Evolutionary conservation across 2,113 vertebrate species (phyloP).

Genomic region (Phrynocephalus versicolor): DNA sequence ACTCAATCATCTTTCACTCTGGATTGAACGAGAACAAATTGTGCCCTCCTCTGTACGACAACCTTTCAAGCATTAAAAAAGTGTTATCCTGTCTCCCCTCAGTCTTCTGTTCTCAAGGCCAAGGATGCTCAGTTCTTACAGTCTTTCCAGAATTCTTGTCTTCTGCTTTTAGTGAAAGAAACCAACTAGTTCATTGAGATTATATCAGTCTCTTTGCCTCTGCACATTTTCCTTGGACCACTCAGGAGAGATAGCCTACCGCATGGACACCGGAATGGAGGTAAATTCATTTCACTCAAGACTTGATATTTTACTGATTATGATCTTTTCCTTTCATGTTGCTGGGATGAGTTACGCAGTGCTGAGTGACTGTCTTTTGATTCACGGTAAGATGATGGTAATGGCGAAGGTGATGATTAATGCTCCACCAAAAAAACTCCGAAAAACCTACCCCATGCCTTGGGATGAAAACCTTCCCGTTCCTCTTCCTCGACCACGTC

Average conservation of each 20-base stretch:
- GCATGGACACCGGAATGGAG: not conserved
- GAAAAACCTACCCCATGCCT: conserved; percentile 90
- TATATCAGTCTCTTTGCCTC: conserved; percentile 1
- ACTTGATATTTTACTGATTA: not conserved
- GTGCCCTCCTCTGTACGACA: too few species aligned
- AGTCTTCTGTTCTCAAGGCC: too few species aligned
- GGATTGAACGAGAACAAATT: too few species aligned
- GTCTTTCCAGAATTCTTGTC: not conserved
- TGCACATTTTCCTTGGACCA: not conserved
- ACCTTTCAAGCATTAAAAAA: too few species aligned
- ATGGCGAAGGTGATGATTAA: too few species aligned
- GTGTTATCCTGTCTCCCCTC: too few species aligned
- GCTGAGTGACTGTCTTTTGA: too few species aligned
- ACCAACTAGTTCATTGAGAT: not conserved
- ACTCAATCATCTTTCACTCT: too few species aligned
- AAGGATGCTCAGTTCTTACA: too few species aligned
- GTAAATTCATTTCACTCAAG: not conserved
- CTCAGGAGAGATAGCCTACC: not conserved
- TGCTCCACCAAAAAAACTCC: conserved; percentile 36
- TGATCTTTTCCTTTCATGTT: not conserved
- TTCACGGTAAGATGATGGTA: too few species aligned
- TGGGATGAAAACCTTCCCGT: conserved; percentile 89
- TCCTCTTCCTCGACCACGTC: conserved; percentile 88
- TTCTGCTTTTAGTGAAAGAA: not conserved
- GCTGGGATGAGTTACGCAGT: not conserved